These are phyloP conservation scores for Mola mola DNA, from an alignment of 2,113 vertebrate species.

Conservation along the genomic window DNA sequence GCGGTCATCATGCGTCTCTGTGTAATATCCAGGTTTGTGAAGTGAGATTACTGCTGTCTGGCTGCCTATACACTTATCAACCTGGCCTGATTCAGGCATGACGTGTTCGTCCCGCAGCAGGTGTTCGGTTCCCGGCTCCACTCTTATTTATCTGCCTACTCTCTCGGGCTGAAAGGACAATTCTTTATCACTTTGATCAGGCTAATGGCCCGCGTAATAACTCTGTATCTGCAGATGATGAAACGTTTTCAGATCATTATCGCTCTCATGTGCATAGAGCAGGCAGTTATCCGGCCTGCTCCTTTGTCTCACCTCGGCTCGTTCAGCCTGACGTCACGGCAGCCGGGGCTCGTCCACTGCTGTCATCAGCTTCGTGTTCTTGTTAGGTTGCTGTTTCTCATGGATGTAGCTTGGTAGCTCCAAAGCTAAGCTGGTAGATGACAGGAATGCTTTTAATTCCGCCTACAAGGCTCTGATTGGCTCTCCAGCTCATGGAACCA, in stretches of 20 bases:
- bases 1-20: constrained; percentile 47
- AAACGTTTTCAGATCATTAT: not conserved
- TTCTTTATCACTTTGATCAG: constrained; percentile 1
- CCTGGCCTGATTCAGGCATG: constrained; percentile 30
- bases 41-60: constrained; percentile 30
- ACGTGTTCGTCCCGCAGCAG: constrained; percentile 4
- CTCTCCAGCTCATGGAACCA: no score
- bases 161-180: not conserved
- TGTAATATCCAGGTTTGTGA: constrained; percentile 40
- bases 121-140: constrained; percentile 15
- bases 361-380: no score
- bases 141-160: constrained; percentile 8
- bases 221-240: not conserved
- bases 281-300: not conserved
- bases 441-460: no score
- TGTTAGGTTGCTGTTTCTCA: no score
- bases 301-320: no score
- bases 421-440: no score
- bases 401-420: no score
- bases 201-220: not conserved
- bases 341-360: no score
- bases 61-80: constrained; percentile 17
- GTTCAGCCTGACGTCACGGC: no score
- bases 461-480: no score
- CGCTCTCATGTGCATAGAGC: not conserved